Evolutionary conservation across 64 coral and sea anemone genomes (phyloP), one percentile per base, ranked within the genome.

Genomic region (Actinia tenebrosa): DNA sequence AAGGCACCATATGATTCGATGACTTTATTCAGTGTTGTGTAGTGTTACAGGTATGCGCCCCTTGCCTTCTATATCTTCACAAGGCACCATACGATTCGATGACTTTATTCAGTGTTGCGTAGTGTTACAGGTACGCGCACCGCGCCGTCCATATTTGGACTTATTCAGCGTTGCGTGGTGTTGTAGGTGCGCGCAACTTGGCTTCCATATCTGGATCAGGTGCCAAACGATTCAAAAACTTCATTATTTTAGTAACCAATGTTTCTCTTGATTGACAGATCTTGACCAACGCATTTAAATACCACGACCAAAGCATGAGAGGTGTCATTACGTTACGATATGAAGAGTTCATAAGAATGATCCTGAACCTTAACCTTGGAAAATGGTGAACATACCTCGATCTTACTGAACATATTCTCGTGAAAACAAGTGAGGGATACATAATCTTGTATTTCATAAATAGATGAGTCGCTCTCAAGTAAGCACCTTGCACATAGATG

Each of bases 11-110:
- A 71, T 53, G 86, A 64, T 98, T 98, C 88, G 92, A 98, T 88
- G 96, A 98, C 77, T 98, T 94, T 87, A 98, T 98, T 52, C 96
- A 98, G 56, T 98, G 96, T 46, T 98, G 92, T 87, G 89, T 98
- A 11, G 80, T 98, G 16, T 82, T 98, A 63, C 89, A 98, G 95
- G 92, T 94, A 86, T 13, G 3, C 46, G 46, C 46, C 2, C 46
- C 46, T 47, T 47, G 46, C 6, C 46, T 6, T 47, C 46, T 6
- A 47, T 47, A 47, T 87, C 83, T 77, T 92, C 89, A 42, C 42
- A 56, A 59, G 92, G 90, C 10, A 86, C 87, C 10, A 94, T 94
- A 71, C 60, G 86, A 64, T 98, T 98, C 88, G 96, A 98, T 88
- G 96, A 98, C 77, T 98, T 94, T 87, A 98, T 98, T 53, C 96